These are phyloP conservation scores for Cassiopea andromeda DNA, from an alignment of 30 jellyfish, hydroid and myxozoan species.

Conservation along the genomic window DNA sequence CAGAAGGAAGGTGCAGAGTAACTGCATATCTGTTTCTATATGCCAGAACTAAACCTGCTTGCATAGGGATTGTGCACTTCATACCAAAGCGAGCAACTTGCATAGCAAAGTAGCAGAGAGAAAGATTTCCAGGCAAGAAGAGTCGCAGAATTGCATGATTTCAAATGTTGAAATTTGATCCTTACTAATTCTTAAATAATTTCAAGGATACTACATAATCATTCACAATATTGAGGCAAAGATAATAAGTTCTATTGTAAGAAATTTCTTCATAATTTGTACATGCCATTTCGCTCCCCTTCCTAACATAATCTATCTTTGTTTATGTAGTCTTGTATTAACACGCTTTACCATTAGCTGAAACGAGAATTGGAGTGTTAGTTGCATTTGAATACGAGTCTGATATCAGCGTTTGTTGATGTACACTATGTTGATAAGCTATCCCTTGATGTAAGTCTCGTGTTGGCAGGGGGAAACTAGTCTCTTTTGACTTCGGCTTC, in stretches of 20 bases:
- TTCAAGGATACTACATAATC: neutral
- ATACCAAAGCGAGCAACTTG: too few relatives aligned
- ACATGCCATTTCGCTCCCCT: constrained; percentile 27
- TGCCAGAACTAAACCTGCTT: too few relatives aligned
- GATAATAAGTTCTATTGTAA: neutral
- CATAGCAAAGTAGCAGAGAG: too few relatives aligned
- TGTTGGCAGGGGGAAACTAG: constrained; percentile 41
- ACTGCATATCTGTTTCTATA: too few relatives aligned
- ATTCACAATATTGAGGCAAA: neutral
- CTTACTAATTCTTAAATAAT: neutral
- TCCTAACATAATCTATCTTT: neutral
- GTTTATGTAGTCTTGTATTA: neutral
- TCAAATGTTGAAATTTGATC: neutral
- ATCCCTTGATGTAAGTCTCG: constrained; percentile 68
- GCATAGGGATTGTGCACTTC: too few relatives aligned
- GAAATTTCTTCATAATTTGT: constrained; percentile 10
- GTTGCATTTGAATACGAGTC: constrained; percentile 60
- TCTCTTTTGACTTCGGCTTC: constrained; percentile 70
- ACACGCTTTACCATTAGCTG: constrained; percentile 49
- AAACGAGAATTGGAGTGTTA: constrained; percentile 22
- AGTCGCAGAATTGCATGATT: neutral
- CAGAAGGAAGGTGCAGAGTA: too few relatives aligned
- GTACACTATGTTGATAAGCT: constrained; percentile 53
- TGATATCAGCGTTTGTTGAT: constrained; percentile 48
- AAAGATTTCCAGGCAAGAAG: too few relatives aligned